Base-by-base conservation (phyloP, 2,797 vertebrate species). In the Coreius guichenoti region DNA sequence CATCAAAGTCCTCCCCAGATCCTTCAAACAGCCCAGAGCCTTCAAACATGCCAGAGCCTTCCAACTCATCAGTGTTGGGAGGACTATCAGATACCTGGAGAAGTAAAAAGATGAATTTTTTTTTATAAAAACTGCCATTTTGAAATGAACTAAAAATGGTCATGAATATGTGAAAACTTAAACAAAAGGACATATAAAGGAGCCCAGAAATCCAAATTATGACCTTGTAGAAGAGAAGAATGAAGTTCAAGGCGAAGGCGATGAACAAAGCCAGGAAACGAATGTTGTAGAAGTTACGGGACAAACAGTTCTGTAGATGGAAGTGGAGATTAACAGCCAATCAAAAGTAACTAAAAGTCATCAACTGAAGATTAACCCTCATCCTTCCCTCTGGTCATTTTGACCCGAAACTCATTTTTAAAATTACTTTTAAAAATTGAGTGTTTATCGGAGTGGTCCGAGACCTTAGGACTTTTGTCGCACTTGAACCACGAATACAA, bases 231-330 rank as follows among this genome's bases (percentile, higher is more conserved):
- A 99, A 99, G 45, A 99, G 95, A 81, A 99, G 92, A 91, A 99
- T 98, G 91, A 99, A 99, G 94, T 99, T 99, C 90, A 99, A 92
- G 63, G 98, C 97, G 56, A 99, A 96, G 3, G 98, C 96, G 9
- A 99, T 89, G 90, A 99, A 99, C 83, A 99, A 94, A 58, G 97
- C 97, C 86, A 98, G 93, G 92, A 97, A 98, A 0, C 97, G 94
- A 79, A 98, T 93, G 86, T 98, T 99, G 93, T 99, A 99, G 91
- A 98, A 99, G 91, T 99, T 99, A 84, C 98, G 94, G 8, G 97
- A 98, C 61, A 99, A 95, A 92, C 97, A 97, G 91, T 99, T 99
- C 98, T 99, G 87, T 14, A 39, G 17, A 89, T 33, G 14, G 33
- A 85, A 88, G 75, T 82, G n/a, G 86, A 67, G 88, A 33, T 84